Evolutionary conservation across 2,797 vertebrate genomes (phyloP).

Genomic region (Pitangus sulphuratus): DNA sequence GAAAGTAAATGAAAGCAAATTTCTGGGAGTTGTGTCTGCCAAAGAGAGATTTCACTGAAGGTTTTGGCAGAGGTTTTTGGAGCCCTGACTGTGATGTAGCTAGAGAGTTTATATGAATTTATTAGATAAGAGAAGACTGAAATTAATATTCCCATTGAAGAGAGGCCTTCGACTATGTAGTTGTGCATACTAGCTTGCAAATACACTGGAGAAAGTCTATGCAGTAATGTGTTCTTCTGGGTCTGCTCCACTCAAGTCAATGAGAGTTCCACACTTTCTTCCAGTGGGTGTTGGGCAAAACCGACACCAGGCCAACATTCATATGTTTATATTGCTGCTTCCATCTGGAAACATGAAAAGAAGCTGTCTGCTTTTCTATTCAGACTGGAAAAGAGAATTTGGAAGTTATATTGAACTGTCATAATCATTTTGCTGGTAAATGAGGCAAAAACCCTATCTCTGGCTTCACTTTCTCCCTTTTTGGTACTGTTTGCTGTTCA

Average conservation of each 20-base stretch:
- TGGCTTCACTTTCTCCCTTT: not conserved
- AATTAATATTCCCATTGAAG: conserved; percentile 17
- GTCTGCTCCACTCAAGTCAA: not conserved
- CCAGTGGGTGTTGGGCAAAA: not conserved
- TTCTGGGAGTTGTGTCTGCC: conserved; percentile 7
- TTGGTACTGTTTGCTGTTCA: not conserved
- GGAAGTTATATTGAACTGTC: not conserved
- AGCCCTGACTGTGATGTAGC: not conserved
- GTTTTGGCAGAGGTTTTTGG: conserved; percentile 12
- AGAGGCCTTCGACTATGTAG: not conserved
- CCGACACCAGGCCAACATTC: not conserved
- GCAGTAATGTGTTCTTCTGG: not conserved
- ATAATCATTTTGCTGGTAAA: not conserved
- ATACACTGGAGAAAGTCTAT: not conserved
- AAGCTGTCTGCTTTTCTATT: not conserved
- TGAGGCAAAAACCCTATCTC: not conserved
- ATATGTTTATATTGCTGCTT: not conserved
- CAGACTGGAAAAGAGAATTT: not conserved
- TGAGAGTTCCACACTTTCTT: not conserved
- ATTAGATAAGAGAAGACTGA: not conserved
- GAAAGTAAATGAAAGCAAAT: conserved; percentile 40
- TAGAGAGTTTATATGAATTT: not conserved
- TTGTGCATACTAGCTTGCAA: not conserved
- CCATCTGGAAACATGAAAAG: not conserved
- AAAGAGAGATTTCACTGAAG: not conserved